Evolutionary conservation across 2,888 invertebrate species (phyloP).

Genomic region (Dexiosoma caninum): DNA sequence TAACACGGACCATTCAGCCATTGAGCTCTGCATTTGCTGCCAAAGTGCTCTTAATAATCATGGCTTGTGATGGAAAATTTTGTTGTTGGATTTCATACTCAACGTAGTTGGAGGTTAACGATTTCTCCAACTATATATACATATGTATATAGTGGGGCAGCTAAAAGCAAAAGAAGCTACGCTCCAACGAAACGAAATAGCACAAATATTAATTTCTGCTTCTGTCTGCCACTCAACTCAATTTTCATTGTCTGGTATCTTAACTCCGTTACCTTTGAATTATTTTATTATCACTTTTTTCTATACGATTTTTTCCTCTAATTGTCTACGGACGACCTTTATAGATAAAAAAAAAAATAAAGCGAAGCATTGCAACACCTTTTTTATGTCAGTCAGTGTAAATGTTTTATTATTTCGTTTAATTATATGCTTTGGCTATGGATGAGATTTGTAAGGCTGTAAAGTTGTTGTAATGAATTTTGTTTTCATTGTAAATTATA

Average conservation of each 20-base stretch:
- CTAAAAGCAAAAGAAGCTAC: neutral
- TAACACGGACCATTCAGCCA: neutral
- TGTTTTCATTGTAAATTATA: slow-evolving; percentile 1
- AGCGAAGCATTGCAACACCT: slow-evolving; percentile 45
- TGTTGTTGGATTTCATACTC: neutral
- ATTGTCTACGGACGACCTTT: slow-evolving; percentile 49
- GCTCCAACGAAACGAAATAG: slow-evolving; percentile 9
- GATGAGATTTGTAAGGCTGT: neutral
- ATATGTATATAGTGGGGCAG: no score
- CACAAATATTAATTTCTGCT: slow-evolving; percentile 39
- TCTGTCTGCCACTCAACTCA: slow-evolving; percentile 13
- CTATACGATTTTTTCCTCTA: slow-evolving; percentile 1
- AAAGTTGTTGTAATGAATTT: neutral
- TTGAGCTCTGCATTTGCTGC: neutral
- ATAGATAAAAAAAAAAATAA: slow-evolving; percentile 24
- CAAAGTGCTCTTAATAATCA: neutral
- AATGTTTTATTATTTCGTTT: slow-evolving; percentile 8
- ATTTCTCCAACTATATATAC: slow-evolving; percentile 2
- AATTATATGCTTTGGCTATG: no score
- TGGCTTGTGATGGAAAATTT: neutral
- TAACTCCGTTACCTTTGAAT: neutral
- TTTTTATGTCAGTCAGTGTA: slow-evolving; percentile 3
- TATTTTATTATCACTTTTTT: slow-evolving; percentile 11
- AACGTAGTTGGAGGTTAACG: neutral
- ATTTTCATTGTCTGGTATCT: neutral